phyloP scores from a whole-genome alignment of 2,888 invertebrate species.

The Xanthostigma xanthostigma region DNA sequence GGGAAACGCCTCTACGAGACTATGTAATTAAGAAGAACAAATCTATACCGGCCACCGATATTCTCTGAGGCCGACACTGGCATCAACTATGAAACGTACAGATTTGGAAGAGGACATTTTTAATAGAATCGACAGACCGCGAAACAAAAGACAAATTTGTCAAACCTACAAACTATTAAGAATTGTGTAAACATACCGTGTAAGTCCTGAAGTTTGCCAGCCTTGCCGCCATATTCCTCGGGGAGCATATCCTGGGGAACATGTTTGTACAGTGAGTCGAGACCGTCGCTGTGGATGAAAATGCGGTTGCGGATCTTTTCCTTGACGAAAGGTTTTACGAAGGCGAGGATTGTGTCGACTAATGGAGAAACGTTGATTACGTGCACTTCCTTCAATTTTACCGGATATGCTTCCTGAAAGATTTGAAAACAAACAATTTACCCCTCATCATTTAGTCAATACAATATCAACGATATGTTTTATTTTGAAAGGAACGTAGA shows the following conservation, averaged over 20 bases:
- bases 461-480: no score
- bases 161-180: no score
- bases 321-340: constrained; percentile 74
- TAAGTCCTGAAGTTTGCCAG: constrained; percentile 54
- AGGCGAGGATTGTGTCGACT: constrained; percentile 71
- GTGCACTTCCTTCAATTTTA: constrained; percentile 75
- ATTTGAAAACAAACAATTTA: not conserved
- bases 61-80: no score
- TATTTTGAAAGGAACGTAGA: no score
- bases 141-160: no score
- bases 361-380: constrained; percentile 71
- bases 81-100: no score
- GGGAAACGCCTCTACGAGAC: no score
- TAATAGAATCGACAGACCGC: no score
- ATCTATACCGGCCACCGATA: no score
- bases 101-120: no score
- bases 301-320: constrained; percentile 76
- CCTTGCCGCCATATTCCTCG: constrained; percentile 68
- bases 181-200: constrained; percentile 38
- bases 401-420: constrained; percentile 69
- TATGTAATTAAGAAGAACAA: no score
- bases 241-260: constrained; percentile 70
- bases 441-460: no score
- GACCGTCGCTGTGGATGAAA: constrained; percentile 52
- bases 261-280: constrained; percentile 60